Evolutionary conservation across 2,797 vertebrate genomes (phyloP), one percentile per base, ranked within the genome.

Genomic region (Pampus argenteus): DNA sequence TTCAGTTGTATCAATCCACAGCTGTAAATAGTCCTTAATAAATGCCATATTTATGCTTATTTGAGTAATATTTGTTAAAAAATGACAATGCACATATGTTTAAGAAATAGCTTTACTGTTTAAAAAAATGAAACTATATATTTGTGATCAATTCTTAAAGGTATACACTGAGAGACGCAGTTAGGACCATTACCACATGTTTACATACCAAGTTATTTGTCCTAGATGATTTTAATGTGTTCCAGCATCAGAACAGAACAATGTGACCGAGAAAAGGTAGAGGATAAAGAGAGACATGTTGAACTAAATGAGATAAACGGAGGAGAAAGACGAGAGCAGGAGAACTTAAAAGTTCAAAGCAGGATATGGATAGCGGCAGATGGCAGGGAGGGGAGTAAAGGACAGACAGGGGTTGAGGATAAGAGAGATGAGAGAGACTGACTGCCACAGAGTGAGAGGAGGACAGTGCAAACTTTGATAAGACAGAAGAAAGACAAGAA

Each of bases 311-410:
- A 59, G 14, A 28, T 36, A 55, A 40, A 54, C 3, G 9, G 10
- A 25, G 18, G 18, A 38, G 57, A 72, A 25, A 69, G 34, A 57
- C 1, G 7, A 28, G n/a, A 73, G 36, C 22, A 11, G 26, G 45
- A 44, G 29, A 76, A 48, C 7, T 4, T 64, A 25, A 10, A 51
- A 72, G 75, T 78, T 79, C 55, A 86, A 68, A 79, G 70, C 45
- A 38, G 48, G 44, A 42, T 59, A 18, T 26, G 59, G 51, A 62
- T 13, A 4, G 51, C 42, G 51, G 52, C 78, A 81, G 57, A 76
- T 66, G 47, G 48, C 50, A 54, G 66, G 68, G 62, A 69, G 68
- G 60, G 45, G 50, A 58, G 52, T 5, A 40, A 40, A 18, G 25
- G 59, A 34, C 42, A 36, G 50, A 76, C 44, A 51, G 26, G 31